Percentiles rank a stretch among this genome's conserved stretches.
These are phyloP conservation scores for Porites evermanni DNA, from an alignment of 92 coral and sea anemone species.

Conservation along the genomic window DNA sequence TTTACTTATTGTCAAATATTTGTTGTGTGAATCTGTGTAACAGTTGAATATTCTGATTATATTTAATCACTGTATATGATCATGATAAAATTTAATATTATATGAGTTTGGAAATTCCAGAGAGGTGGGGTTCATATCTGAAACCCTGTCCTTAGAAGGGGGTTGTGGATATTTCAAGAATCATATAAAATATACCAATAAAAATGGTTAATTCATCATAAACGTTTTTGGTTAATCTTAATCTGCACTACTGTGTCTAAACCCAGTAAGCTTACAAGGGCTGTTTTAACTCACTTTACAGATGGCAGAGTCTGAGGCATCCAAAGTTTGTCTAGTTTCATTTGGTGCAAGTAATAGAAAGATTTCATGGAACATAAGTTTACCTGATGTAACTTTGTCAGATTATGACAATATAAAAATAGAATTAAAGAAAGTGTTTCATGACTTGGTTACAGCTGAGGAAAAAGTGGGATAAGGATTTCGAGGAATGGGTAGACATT, in stretches of 20 bases:
- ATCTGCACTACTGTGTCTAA: neutral
- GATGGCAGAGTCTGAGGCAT: slow-evolving; percentile 17
- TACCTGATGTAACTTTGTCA: slow-evolving; percentile 17
- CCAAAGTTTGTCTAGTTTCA: slow-evolving; percentile 15
- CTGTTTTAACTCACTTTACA: slow-evolving; percentile 7
- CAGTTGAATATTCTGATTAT: slow-evolving; percentile 4
- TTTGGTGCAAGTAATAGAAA: slow-evolving; percentile 14
- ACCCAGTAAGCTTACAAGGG: slow-evolving; percentile 8
- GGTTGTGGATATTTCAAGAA: slow-evolving; percentile 5
- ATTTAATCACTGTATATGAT: neutral
- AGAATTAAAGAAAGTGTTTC: slow-evolving; percentile 16
- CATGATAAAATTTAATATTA: neutral
- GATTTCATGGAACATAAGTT: slow-evolving; percentile 8
- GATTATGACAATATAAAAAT: slow-evolving; percentile 12
- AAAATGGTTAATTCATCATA: slow-evolving; percentile 3
- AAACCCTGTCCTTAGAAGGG: slow-evolving; percentile 14
- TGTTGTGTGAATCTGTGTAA: slow-evolving; percentile 10
- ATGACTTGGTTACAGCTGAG: slow-evolving; percentile 22
- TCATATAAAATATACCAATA: slow-evolving; percentile 12
- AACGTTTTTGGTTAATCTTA: slow-evolving; percentile 9
- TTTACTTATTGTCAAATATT: slow-evolving; percentile 5
- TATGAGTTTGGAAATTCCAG: slow-evolving; percentile 18
- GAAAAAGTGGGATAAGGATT: slow-evolving; percentile 21
- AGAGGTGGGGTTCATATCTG: slow-evolving; percentile 16
- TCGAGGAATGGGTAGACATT: slow-evolving; percentile 21